phyloP scores from a whole-genome alignment of 2,797 vertebrate species.

The Megaceryle alcyon region DNA sequence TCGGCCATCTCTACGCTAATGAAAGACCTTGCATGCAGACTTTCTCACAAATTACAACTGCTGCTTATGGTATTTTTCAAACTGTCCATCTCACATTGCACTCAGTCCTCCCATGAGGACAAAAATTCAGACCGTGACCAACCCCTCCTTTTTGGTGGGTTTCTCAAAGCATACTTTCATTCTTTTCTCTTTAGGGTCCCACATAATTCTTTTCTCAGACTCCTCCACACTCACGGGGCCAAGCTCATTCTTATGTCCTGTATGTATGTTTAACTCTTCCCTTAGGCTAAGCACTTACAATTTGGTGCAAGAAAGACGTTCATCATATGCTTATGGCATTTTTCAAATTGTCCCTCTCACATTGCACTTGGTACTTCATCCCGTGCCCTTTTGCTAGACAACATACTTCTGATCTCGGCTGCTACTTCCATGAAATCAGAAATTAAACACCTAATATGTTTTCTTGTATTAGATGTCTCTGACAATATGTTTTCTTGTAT shows the following conservation, averaged over 20 bases:
- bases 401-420: background rate
- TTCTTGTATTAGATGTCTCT: background rate
- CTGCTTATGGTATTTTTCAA: background rate
- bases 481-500: background rate
- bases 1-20: background rate
- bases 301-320: background rate
- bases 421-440: background rate
- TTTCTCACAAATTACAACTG: background rate
- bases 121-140: background rate
- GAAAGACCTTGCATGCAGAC: background rate
- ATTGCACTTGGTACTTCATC: background rate
- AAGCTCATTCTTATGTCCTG: background rate
- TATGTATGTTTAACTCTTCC: background rate
- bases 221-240: background rate
- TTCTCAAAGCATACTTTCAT: conserved; percentile 23
- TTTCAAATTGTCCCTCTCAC: background rate
- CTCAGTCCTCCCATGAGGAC: background rate
- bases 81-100: background rate
- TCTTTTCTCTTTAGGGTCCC: background rate
- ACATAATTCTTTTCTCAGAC: background rate
- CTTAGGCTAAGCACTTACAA: background rate
- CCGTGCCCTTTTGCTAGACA: background rate
- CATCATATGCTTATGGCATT: background rate
- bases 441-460: background rate
- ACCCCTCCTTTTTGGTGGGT: background rate